These are phyloP conservation scores for Ectropis crepuscularia DNA, from an alignment of 2,888 invertebrate species.

Conservation along the genomic window DNA sequence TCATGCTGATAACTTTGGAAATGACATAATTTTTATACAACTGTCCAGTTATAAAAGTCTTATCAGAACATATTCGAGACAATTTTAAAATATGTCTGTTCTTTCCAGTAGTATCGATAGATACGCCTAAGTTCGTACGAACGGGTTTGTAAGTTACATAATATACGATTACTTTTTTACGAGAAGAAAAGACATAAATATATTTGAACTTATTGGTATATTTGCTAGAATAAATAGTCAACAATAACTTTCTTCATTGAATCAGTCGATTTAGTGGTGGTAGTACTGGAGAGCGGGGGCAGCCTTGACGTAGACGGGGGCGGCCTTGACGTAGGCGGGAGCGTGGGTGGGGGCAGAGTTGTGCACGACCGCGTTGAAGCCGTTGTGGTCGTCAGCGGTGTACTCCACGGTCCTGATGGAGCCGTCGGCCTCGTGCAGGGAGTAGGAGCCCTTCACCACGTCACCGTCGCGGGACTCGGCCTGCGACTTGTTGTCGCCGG, in stretches of 20 bases:
- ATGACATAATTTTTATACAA: too few relatives aligned
- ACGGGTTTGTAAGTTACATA: too few relatives aligned
- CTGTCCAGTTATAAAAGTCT: too few relatives aligned
- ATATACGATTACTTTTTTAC: too few relatives aligned
- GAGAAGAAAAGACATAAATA: too few relatives aligned
- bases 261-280: constrained; percentile 52
- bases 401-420: constrained; percentile 83
- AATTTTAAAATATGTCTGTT: too few relatives aligned
- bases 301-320: constrained; percentile 65
- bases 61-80: too few relatives aligned
- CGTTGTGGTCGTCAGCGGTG: constrained; percentile 81
- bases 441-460: constrained; percentile 82
- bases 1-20: too few relatives aligned
- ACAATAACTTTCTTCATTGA: constrained; percentile 37
- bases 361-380: constrained; percentile 74
- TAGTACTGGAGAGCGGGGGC: constrained; percentile 65
- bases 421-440: constrained; percentile 83
- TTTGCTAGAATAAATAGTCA: constrained; percentile 33
- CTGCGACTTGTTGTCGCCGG: constrained; percentile 84
- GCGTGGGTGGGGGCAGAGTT: constrained; percentile 63
- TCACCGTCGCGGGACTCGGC: constrained; percentile 82
- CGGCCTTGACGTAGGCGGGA: constrained; percentile 33
- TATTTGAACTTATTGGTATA: too few relatives aligned
- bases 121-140: too few relatives aligned
- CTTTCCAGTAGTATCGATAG: too few relatives aligned